Evolutionary conservation across 2,113 vertebrate species (phyloP).

Genomic region (Suncus etruscus): DNA sequence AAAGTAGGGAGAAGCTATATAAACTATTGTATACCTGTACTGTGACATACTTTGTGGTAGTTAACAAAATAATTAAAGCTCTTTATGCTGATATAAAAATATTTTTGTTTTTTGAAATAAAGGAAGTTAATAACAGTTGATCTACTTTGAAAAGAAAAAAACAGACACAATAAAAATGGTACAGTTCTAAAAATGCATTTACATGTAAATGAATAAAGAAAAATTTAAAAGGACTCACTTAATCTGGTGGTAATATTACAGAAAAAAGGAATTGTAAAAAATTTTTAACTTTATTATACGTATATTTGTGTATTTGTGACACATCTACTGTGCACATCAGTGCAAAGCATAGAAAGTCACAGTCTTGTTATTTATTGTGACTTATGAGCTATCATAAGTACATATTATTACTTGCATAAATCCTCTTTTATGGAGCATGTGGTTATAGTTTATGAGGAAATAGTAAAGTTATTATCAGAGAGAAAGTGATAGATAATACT

Average conservation of each 20-base stretch:
- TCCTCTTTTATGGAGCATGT: background rate
- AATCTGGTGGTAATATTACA: background rate
- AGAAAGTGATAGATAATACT: background rate
- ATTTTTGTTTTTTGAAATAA: background rate
- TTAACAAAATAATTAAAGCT: background rate
- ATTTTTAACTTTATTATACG: no score
- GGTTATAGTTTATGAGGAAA: background rate
- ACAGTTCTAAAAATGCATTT: background rate
- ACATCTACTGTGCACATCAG: no score
- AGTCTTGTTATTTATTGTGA: no score
- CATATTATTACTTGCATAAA: no score
- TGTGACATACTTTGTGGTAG: no score
- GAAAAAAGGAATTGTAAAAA: background rate
- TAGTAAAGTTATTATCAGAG: background rate
- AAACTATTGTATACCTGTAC: background rate
- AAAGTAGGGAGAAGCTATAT: background rate
- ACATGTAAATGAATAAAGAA: background rate
- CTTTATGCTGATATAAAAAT: background rate
- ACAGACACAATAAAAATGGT: background rate
- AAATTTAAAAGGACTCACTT: background rate
- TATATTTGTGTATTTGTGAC: no score
- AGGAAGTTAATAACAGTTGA: background rate
- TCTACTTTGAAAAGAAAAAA: background rate
- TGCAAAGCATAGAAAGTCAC: no score
- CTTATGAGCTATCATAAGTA: no score